phyloP scores from a whole-genome alignment of 2,888 invertebrate genomes.

The Holacanthella duospinosa region DNA sequence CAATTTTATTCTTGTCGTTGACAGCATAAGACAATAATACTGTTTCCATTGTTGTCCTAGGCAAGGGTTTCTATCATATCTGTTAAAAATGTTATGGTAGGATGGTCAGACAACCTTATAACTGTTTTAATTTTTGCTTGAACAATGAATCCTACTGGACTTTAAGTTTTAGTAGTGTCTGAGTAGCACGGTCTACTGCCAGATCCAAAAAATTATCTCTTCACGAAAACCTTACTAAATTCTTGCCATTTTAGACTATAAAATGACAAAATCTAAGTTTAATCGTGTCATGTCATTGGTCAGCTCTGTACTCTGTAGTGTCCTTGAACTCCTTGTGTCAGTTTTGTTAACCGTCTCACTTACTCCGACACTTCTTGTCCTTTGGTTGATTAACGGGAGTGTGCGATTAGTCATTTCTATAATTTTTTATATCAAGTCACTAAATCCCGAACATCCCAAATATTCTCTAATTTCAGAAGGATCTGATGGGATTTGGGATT shows the following conservation, averaged over 20 bases:
- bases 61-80: background rate
- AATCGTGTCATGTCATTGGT: background rate
- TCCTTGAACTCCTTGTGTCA: slow-evolving; percentile 21
- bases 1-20: too few species aligned
- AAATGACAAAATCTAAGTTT: background rate
- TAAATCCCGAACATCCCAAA: background rate
- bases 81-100: background rate
- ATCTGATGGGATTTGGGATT: slow-evolving; percentile 29
- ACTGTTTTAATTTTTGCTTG: too few species aligned
- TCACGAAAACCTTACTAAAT: background rate
- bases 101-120: too few species aligned
- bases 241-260: background rate
- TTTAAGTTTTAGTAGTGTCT: too few species aligned
- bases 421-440: slow-evolving; percentile 12
- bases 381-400: slow-evolving; percentile 23
- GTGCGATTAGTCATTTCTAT: slow-evolving; percentile 17
- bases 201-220: background rate
- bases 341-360: slow-evolving; percentile 20
- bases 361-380: slow-evolving; percentile 15
- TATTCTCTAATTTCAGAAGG: slow-evolving; percentile 20
- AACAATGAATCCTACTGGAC: too few species aligned
- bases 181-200: too few species aligned
- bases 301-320: background rate
- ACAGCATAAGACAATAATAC: too few species aligned
- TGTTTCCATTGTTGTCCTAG: too few species aligned